These are phyloP conservation scores for Nerophis lumbriciformis DNA, from an alignment of 2,113 vertebrate genomes.

Conservation along the genomic window DNA sequence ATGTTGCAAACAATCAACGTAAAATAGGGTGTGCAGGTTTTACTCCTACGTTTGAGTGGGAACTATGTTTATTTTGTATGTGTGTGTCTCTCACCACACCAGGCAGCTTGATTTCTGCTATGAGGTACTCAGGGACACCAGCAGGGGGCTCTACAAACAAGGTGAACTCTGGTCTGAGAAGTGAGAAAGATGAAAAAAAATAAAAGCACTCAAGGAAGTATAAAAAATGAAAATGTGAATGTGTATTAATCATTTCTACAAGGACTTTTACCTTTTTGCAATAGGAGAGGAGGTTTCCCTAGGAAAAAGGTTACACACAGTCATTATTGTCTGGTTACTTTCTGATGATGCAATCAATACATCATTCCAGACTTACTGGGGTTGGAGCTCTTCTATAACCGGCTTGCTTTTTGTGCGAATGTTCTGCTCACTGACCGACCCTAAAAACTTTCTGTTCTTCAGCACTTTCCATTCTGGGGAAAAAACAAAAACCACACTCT, in stretches of 20 bases:
- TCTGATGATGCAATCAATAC: neutral
- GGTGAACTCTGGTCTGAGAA: constrained; percentile 67
- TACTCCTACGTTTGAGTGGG: no score
- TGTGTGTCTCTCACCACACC: constrained; percentile 73
- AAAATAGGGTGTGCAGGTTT: no score
- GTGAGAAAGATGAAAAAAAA: neutral
- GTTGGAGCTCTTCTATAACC: constrained; percentile 78
- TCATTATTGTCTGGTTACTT: neutral
- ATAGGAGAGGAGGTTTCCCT: constrained; percentile 12
- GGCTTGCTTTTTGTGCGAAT: constrained; percentile 78
- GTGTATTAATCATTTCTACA: neutral
- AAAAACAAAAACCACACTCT: neutral
- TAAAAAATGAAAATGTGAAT: no score
- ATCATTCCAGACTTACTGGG: constrained; percentile 30
- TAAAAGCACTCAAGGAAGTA: neutral
- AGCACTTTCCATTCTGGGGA: constrained; percentile 79
- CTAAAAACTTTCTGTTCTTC: constrained; percentile 83
- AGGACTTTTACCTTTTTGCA: constrained; percentile 30
- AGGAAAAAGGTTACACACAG: neutral
- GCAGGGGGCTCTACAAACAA: constrained; percentile 68
- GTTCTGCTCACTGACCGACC: constrained; percentile 79
- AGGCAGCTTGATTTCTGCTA: constrained; percentile 80
- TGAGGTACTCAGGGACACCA: constrained; percentile 70
- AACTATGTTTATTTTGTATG: neutral
- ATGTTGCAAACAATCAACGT: no score